phyloP scores from a whole-genome alignment of 2,888 invertebrate genomes.

The Argyresthia goedartella region DNA sequence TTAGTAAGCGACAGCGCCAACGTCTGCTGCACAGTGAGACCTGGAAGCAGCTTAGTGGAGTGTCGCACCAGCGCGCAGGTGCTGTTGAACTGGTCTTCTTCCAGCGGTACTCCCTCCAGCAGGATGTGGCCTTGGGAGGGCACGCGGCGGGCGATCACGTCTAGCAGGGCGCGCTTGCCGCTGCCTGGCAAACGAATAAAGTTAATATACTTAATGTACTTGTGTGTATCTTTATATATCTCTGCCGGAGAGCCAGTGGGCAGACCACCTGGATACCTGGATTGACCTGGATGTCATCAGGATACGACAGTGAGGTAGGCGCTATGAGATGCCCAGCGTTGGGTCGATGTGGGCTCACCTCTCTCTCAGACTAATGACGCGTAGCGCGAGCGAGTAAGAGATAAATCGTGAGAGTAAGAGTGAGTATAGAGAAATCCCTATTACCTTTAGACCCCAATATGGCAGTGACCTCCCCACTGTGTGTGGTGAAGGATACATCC shows the following conservation, averaged over 20 bases:
- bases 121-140: slow-evolving; percentile 90
- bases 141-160: slow-evolving; percentile 88
- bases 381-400: too few species aligned
- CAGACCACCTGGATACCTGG: too few species aligned
- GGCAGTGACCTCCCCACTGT: slow-evolving; percentile 94
- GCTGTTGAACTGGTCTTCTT: slow-evolving; percentile 84
- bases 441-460: slow-evolving; percentile 92
- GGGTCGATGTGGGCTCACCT: too few species aligned
- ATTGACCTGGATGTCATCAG: too few species aligned
- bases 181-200: slow-evolving; percentile 74
- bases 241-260: too few species aligned
- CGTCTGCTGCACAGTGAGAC: slow-evolving; percentile 90
- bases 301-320: too few species aligned
- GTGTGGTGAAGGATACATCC: slow-evolving; percentile 91
- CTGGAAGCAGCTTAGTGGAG: slow-evolving; percentile 86
- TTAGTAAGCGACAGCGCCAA: slow-evolving; percentile 84
- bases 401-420: too few species aligned
- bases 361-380: too few species aligned
- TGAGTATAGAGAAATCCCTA: too few species aligned
- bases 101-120: slow-evolving; percentile 88
- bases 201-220: too few species aligned
- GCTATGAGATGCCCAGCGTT: too few species aligned
- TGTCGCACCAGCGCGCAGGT: slow-evolving; percentile 92
- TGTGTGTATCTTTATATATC: too few species aligned
- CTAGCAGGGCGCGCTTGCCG: slow-evolving; percentile 93